Percentiles rank a stretch among this genome's conserved stretches.
These are phyloP conservation scores for Caenorhabditis wallacei DNA, from an alignment of 2,888 invertebrate genomes.

Conservation along the genomic window DNA sequence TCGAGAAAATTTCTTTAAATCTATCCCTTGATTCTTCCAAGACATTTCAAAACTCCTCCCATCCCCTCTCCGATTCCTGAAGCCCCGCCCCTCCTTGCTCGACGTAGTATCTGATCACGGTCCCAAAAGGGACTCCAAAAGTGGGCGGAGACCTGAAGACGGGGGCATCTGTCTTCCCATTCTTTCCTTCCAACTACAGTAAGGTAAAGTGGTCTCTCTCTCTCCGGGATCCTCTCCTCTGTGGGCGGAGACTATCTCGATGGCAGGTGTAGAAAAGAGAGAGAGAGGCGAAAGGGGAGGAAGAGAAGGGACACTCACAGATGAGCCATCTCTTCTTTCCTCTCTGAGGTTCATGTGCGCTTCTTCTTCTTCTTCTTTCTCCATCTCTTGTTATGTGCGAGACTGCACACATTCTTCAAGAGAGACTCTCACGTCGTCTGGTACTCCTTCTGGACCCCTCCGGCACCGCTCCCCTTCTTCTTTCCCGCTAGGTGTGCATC, in stretches of 20 bases:
- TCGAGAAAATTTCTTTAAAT: not conserved
- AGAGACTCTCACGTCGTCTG: slow-evolving; percentile 57
- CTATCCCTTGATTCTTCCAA: not conserved
- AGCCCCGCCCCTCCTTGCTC: slow-evolving; percentile 31
- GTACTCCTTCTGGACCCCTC: slow-evolving; percentile 25
- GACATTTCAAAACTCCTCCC: slow-evolving; percentile 40
- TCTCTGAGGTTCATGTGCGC: slow-evolving; percentile 58
- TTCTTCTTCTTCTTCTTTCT: slow-evolving; percentile 42
- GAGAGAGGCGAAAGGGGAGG: slow-evolving; percentile 17
- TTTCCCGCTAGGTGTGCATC: slow-evolving; percentile 60
- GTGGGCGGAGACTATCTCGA: slow-evolving; percentile 26
- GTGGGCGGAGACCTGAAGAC: slow-evolving; percentile 49
- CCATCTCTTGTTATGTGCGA: slow-evolving; percentile 61
- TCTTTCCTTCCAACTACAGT: slow-evolving; percentile 42
- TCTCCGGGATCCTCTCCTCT: not conserved
- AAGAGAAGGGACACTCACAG: slow-evolving; percentile 36
- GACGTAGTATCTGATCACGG: slow-evolving; percentile 47
- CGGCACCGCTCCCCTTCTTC: slow-evolving; percentile 37
- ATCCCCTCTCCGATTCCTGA: not conserved
- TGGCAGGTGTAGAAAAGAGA: slow-evolving; percentile 44
- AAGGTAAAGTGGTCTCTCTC: slow-evolving; percentile 14
- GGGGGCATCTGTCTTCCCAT: slow-evolving; percentile 36
- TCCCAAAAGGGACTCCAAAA: slow-evolving; percentile 49
- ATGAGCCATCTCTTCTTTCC: slow-evolving; percentile 46
- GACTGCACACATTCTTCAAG: slow-evolving; percentile 57